Conservation (phyloP, 2,888 invertebrate genomes). For the Campoletis raptor region DNA sequence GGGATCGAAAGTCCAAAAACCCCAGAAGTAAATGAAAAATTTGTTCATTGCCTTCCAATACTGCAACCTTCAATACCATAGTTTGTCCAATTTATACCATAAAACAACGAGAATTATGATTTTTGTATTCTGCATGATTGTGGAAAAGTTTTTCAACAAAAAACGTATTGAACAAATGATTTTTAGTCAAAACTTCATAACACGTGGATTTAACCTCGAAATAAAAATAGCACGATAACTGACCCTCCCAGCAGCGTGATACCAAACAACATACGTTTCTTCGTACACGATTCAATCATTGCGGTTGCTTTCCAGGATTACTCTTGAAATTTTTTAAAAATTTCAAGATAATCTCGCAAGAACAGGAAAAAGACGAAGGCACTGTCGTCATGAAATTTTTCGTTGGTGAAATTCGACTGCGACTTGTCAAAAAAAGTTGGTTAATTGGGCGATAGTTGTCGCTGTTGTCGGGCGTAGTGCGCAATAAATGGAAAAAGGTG, state of each 20-base stretch:
- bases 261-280: constrained; percentile 93
- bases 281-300: constrained; percentile 95
- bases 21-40: not conserved
- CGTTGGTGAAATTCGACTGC: not conserved
- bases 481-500: constrained; percentile 47
- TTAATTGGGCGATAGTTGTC: not conserved
- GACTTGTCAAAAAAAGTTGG: not conserved
- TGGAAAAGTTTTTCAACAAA: not conserved
- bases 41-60: not conserved
- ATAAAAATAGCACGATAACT: constrained; percentile 82
- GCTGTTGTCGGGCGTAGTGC: constrained; percentile 3
- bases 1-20: not conserved
- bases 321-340: constrained; percentile 30
- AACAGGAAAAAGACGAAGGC: not conserved
- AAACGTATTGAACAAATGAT: not conserved
- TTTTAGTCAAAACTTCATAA: not conserved
- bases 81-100: not conserved
- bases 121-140: not conserved
- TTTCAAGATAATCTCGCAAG: constrained; percentile 22
- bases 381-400: not conserved
- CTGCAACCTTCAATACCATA: not conserved
- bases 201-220: constrained; percentile 47
- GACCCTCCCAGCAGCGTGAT: constrained; percentile 91
- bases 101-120: not conserved
- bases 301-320: constrained; percentile 61